Evolutionary conservation across 1,140 invertebrate species (phyloP), one percentile per base, ranked within the genome.

Genomic region (Lordiphosa clarofinis): DNA sequence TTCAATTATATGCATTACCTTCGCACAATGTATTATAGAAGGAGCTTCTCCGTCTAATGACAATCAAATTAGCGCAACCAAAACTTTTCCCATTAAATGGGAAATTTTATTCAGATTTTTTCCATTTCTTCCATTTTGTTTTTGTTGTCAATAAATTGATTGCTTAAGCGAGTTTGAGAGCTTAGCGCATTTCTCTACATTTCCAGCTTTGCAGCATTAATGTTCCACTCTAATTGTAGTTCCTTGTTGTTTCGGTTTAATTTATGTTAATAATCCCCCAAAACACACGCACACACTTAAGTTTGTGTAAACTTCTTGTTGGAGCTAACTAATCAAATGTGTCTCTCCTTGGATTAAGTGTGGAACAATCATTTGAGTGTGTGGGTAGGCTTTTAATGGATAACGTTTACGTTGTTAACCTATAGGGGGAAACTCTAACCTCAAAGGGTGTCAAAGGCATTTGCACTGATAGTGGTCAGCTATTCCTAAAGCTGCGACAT

Each of bases 1-100:
- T 87, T 87, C 82, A 87, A 87, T 87, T 87, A 87, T 87, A 73
- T 73, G 84, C 73, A 79, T 86, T 82, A 78, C 60, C 73, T 87
- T 59, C 36, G 55, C 54, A 46, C 47, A 47, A 47, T 43, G 39
- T 47, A 54, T 43, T 56, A 37, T 7, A 56, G 19, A 36, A 11
- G 33, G 33, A 28, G n/a, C 47, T 60, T 3, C 13, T 10, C 31
- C 12, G 38, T 67, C 67, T 86, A 73, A 86, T 86, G 81, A 73
- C 72, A 86, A 81, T 86, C 64, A 64, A 86, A 81, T 86, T 86
- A 86, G 71, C 72, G 47, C 50, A 42, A 24, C 54, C 61, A 66
- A 82, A 86, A 86, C 56, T 86, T 86, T 86, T 86, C 70, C 81
- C 81, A 86, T 86, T 86, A 86, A 73, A 61, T 56, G 62, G 44